Evolutionary conservation across 2,797 vertebrate genomes (phyloP).

Genomic region (Allobates femoralis): DNA sequence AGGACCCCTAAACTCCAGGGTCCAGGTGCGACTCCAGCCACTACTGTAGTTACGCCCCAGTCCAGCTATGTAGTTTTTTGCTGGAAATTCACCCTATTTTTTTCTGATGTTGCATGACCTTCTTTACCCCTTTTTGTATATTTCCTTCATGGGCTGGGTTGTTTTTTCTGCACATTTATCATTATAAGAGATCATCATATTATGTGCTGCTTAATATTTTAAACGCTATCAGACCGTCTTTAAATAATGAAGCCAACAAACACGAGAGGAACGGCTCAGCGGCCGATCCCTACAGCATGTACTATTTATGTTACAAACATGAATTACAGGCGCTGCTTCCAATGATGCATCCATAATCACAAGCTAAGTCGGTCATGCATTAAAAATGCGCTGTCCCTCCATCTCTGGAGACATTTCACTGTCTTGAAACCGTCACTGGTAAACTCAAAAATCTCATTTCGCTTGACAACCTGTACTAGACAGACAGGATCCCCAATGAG

Average conservation of each 20-base stretch:
- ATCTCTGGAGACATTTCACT: neutral
- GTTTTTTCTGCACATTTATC: neutral
- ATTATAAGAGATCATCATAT: neutral
- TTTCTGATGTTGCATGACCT: too few relatives aligned
- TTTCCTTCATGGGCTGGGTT: too few relatives aligned
- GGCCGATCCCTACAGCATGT: conserved; percentile 42
- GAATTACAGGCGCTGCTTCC: conserved; percentile 14
- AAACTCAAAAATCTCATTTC: conserved; percentile 34
- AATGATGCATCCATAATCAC: conserved; percentile 46
- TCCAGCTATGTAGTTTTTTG: too few relatives aligned
- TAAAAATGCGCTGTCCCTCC: conserved; percentile 27
- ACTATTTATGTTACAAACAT: conserved; percentile 55
- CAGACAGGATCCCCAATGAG: neutral
- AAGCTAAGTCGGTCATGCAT: conserved; percentile 36
- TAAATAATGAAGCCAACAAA: conserved; percentile 44
- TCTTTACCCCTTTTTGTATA: too few relatives aligned
- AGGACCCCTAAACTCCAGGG: too few relatives aligned
- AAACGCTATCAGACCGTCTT: conserved; percentile 31
- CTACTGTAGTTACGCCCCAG: too few relatives aligned
- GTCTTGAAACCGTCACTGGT: conserved; percentile 23
- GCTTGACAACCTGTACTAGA: conserved; percentile 32
- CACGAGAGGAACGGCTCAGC: neutral
- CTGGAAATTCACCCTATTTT: too few relatives aligned
- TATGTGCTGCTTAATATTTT: conserved; percentile 40
- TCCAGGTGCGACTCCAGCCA: too few relatives aligned